These are phyloP conservation scores for Polymixis lichenea DNA, from an alignment of 2,888 invertebrate species.

Conservation along the genomic window DNA sequence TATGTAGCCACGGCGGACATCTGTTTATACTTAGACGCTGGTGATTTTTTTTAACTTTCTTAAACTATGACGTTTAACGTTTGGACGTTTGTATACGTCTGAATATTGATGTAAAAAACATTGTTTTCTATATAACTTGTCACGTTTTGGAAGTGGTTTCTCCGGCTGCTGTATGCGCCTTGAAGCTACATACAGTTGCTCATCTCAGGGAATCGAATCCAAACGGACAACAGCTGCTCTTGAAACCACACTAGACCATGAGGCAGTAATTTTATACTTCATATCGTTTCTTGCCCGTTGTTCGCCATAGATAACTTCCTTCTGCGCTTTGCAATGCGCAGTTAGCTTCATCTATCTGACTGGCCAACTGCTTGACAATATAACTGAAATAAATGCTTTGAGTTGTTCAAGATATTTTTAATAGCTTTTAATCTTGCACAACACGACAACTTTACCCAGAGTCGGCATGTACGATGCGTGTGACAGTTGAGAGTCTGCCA, in stretches of 20 bases:
- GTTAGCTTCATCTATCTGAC: no score
- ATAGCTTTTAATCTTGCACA: slow-evolving; percentile 59
- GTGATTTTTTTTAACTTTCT: neutral
- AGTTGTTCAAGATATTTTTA: neutral
- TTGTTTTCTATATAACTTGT: neutral
- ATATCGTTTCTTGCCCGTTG: no score
- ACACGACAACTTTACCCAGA: slow-evolving; percentile 32
- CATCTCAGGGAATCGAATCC: neutral
- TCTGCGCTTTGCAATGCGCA: no score
- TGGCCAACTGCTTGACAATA: no score
- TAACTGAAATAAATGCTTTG: no score
- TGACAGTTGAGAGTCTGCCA: slow-evolving; percentile 88
- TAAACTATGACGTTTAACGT: no score
- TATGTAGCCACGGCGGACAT: no score
- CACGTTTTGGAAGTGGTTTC: no score
- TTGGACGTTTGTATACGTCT: neutral
- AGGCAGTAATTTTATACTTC: neutral
- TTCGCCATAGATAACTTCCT: no score
- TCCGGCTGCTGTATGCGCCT: no score
- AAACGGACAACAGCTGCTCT: neutral
- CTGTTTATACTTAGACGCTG: neutral
- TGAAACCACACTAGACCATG: neutral
- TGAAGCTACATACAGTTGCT: no score
- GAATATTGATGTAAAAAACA: neutral
- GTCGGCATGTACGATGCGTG: slow-evolving; percentile 84